Base-by-base conservation (phyloP, 2,113 vertebrate genomes). In the Neolamprologus ventralis region DNA sequence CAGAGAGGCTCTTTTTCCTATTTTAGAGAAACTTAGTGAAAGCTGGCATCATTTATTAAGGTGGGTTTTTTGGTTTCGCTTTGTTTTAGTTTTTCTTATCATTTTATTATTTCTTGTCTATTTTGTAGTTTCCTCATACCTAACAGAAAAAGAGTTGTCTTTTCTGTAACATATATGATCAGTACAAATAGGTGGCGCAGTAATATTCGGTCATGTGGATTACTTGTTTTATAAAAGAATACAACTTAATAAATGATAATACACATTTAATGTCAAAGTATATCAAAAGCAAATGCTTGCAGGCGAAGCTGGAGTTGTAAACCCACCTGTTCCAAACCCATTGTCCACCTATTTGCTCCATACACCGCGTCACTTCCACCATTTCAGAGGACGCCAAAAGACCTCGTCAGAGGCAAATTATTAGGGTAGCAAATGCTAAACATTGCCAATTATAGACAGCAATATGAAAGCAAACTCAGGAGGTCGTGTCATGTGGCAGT, bases 401-500 rank as follows among this genome's bases (percentile, higher is more conserved):
- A 28, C 9, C 3, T 28, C 71, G 2, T 21, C 19, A 26, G 87
- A 28, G 21, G 63, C 54, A 12, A 58, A 68, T 81, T 78, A 51
- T 78, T 78, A 78, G 73, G 28, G 45, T 54, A 35, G 71, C 40
- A 21, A 47, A 78, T 81, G 21, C 31, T 63, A 57, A 80, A 51
- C 31, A 87, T 81, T 47, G 51, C 57, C 35, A 79, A 73, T 47
- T 35, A 84, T 12, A 60, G 19, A 84, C 35, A 37, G 5, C 19
- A 63, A 58, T 21, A 28, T 82, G 40, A 89, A 86, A 55, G 58
- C 17, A 40, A 28, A 60, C 81, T 79, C 53, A 65, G 86, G 83
- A 91, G 91, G 94, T 91, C 88, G 71, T 88, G 87, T 85, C 89
- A 94, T 91, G 87, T 88, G 88, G 71, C 84, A 81, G 65, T 42